Evolutionary conservation across 1,140 invertebrate species (phyloP).

Genomic region (Artemia franciscana): DNA sequence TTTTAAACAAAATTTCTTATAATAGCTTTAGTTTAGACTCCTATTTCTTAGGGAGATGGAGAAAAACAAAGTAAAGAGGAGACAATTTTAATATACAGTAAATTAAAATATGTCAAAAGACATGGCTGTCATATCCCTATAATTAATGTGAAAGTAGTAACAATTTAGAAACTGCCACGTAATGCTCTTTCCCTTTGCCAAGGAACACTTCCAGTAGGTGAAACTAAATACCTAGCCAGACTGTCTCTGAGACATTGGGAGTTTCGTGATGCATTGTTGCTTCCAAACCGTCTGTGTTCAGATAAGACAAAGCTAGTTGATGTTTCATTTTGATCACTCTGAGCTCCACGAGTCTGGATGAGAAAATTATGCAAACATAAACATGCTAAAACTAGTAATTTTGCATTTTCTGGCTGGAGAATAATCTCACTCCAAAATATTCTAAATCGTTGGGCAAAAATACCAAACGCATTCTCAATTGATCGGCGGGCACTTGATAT

Average conservation of each 20-base stretch:
- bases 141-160: no score
- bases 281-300: neutral
- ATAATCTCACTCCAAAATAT: constrained; percentile 6
- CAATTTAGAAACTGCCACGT: no score
- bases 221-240: neutral
- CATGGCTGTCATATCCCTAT: no score
- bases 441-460: constrained; percentile 5
- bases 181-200: neutral
- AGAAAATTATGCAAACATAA: constrained; percentile 6
- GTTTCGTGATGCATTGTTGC: neutral
- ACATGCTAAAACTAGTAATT: neutral
- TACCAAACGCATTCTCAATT: constrained; percentile 8
- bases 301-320: neutral
- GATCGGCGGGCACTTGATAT: constrained; percentile 3
- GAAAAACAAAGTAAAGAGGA: no score
- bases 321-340: neutral
- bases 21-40: no score
- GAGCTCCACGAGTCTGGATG: neutral
- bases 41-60: no score
- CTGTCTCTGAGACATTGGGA: neutral
- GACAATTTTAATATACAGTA: no score
- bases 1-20: no score
- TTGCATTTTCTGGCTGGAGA: neutral
- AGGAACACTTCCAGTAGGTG: neutral
- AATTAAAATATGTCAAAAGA: no score